Percentiles rank a stretch among this genome's conserved stretches.
phyloP scores from a whole-genome alignment of 2,797 vertebrate genomes.

The Zenarchopterus dispar region DNA sequence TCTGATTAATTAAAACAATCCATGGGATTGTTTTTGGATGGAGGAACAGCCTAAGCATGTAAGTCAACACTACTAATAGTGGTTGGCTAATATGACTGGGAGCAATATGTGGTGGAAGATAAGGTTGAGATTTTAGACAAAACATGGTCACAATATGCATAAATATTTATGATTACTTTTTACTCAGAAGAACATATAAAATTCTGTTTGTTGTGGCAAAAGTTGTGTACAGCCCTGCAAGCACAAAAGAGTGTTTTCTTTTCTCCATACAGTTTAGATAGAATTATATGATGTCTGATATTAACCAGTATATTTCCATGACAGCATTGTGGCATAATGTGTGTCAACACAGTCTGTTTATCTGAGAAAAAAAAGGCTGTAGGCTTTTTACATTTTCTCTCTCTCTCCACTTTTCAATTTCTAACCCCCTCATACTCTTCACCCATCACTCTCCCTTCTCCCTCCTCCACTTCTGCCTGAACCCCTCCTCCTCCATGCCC shows the following conservation, averaged over 20 bases:
- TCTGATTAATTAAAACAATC: too few species aligned
- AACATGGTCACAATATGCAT: neutral
- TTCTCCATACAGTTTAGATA: slow-evolving; percentile 47
- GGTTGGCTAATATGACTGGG: neutral
- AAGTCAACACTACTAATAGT: neutral
- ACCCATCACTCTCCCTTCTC: slow-evolving; percentile 64
- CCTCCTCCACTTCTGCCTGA: slow-evolving; percentile 45
- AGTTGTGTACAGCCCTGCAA: slow-evolving; percentile 8
- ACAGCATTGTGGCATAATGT: slow-evolving; percentile 65
- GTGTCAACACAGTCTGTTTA: slow-evolving; percentile 70
- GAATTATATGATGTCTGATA: slow-evolving; percentile 56
- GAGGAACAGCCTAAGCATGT: neutral
- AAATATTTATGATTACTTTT: slow-evolving; percentile 4
- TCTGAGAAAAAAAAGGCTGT: slow-evolving; percentile 50
- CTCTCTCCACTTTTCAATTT: slow-evolving; percentile 70
- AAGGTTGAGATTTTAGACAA: neutral
- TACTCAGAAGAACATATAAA: neutral
- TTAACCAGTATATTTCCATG: slow-evolving; percentile 70
- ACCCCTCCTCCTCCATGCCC: slow-evolving; percentile 68
- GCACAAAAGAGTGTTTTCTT: slow-evolving; percentile 12
- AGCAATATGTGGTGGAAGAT: neutral
- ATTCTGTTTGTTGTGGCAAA: slow-evolving; percentile 28
- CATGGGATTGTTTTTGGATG: neutral
- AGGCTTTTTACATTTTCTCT: slow-evolving; percentile 65
- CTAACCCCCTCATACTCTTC: slow-evolving; percentile 55